phyloP scores from a whole-genome alignment of 2,113 vertebrate genomes.

The Lagopus muta region DNA sequence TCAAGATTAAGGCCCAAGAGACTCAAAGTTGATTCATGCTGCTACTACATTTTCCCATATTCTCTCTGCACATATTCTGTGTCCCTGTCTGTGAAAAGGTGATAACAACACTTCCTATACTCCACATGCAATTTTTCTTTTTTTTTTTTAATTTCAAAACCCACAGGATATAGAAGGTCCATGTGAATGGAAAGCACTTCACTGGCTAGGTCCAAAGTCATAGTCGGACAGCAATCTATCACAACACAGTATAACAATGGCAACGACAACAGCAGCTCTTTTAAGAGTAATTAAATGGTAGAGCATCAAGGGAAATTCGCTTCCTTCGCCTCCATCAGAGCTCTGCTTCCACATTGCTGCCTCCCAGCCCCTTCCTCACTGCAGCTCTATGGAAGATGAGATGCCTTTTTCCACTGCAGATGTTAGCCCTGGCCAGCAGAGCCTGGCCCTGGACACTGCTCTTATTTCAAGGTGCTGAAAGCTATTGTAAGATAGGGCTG shows the following conservation, averaged over 20 bases:
- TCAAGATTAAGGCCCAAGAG: not conserved
- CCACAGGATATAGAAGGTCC: not conserved
- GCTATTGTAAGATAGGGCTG: not conserved
- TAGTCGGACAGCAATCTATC: not conserved
- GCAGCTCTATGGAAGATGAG: not conserved
- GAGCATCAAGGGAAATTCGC: not conserved
- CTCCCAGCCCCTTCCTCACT: not conserved
- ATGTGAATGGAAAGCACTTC: not conserved
- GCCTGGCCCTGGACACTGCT: not conserved
- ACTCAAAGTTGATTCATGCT: not conserved
- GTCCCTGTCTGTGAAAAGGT: not conserved
- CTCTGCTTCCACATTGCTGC: not conserved
- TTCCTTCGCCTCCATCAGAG: not conserved
- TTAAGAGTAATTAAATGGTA: not conserved
- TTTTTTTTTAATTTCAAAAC: not conserved
- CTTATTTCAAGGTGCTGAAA: slow-evolving; percentile 42
- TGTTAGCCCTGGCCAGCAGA: not conserved
- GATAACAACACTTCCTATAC: not conserved
- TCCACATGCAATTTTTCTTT: not conserved
- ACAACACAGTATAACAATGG: not conserved
- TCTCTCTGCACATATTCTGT: not conserved
- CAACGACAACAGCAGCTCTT: not conserved
- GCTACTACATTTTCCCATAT: not conserved
- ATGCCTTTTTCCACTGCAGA: not conserved
- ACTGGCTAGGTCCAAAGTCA: no score